Evolutionary conservation across 1,140 invertebrate genomes (phyloP), one percentile per base, ranked within the genome.

Genomic region (Berghia stephanieae): DNA sequence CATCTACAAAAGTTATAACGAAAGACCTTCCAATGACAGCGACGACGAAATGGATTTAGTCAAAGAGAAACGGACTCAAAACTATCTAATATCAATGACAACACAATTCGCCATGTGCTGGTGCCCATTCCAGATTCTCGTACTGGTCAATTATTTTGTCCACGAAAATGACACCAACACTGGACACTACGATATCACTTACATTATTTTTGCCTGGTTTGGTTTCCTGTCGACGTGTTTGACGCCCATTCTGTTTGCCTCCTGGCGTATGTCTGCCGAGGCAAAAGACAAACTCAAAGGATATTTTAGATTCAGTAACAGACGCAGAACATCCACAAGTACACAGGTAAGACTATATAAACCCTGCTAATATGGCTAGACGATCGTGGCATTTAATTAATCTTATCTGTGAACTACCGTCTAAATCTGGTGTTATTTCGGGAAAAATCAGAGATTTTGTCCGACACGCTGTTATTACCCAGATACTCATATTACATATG

Each of bases 111-210:
- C 92, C 34, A 90, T 93, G 49, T 93, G 92, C 79, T 86, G 94
- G 74, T 93, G 92, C 81, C 93, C 93, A 0, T 84, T 94, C 46
- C 93, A 93, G 90, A 90, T 94, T 43, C 88, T 94, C 2, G 90
- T 92, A 81, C 87, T 94, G 21, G 93, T 93, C 0, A 91, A 92
- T 57, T 90, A 93, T 72, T 91, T 92, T 40, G 86, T 94, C 16
- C 88, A 91, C 49, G 93, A 94, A 84, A 94, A 93, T 0, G 93
- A 94, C 78, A 92, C 93, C 49, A 94, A 94, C 83, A 91, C 89
- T 27, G 91, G 90, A 31, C 91, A 93, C 82, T 93, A 94, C 73
- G 93, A 94, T 82, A 91, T 94, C 27, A 92, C 91, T 1, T 94
- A 92, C 84, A 90, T 92, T 40, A 91, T 92, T 78, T 93, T 94